Conservation (phyloP, 1,140 invertebrate genomes). For the Ectropis grisescens region DNA sequence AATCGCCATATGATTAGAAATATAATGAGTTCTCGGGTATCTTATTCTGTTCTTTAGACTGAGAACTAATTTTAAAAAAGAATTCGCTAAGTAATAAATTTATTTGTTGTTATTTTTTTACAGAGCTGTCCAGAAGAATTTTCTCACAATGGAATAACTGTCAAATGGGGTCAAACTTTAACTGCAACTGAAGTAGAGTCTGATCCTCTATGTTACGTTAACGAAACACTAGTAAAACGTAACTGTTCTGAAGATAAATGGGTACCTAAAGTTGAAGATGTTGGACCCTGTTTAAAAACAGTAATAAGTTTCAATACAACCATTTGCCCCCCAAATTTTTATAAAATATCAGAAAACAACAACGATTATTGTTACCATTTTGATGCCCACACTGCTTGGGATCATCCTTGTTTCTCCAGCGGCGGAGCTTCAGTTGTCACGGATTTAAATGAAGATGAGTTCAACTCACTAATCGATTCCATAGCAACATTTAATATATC, state of each 20-base stretch:
- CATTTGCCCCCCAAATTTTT: slow-evolving; percentile 35
- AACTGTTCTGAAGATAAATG: slow-evolving; percentile 29
- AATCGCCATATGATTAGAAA: no score
- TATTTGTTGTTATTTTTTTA: no score
- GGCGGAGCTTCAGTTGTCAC: slow-evolving; percentile 42
- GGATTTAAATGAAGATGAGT: slow-evolving; percentile 27
- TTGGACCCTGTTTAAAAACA: slow-evolving; percentile 27
- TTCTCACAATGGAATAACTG: slow-evolving; percentile 23
- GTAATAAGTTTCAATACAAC: slow-evolving; percentile 26
- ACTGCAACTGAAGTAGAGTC: slow-evolving; percentile 26
- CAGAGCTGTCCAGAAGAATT: slow-evolving; percentile 37
- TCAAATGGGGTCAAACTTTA: slow-evolving; percentile 31
- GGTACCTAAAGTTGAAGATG: slow-evolving; percentile 18
- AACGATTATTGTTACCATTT: slow-evolving; percentile 43
- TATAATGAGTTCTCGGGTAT: no score
- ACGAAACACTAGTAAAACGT: slow-evolving; percentile 31
- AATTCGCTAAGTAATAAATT: no score
- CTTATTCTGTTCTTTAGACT: no score
- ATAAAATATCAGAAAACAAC: slow-evolving; percentile 31
- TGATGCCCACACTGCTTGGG: slow-evolving; percentile 23
- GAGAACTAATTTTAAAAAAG: no score
- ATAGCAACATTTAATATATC: slow-evolving; percentile 23
- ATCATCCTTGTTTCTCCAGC: slow-evolving; percentile 41
- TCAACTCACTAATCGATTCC: slow-evolving; percentile 25
- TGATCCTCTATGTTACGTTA: slow-evolving; percentile 28